These are phyloP conservation scores for Ptilorrhoa leucosticta DNA, from an alignment of 2,113 vertebrate genomes.

Conservation along the genomic window DNA sequence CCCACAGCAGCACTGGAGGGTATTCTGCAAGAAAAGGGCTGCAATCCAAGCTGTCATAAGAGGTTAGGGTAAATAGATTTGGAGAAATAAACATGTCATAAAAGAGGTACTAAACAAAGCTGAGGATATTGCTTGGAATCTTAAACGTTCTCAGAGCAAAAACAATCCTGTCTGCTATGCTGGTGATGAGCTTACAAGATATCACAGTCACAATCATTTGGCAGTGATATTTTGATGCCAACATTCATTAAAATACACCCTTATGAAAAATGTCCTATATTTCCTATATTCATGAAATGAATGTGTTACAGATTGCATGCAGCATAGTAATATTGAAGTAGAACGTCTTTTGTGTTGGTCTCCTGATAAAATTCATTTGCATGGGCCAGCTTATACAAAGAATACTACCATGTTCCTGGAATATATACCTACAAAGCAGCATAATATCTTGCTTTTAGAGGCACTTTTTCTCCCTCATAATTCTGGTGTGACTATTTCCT, in stretches of 20 bases:
- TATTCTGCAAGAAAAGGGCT: background rate
- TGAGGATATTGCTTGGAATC: background rate
- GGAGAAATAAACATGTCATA: background rate
- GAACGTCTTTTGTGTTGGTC: background rate
- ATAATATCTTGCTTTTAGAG: background rate
- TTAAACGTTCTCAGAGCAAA: background rate
- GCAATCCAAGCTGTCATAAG: background rate
- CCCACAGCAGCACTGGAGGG: background rate
- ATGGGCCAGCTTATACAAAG: background rate
- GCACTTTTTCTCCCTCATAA: background rate
- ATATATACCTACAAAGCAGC: background rate
- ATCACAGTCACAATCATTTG: background rate
- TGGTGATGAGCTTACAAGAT: background rate
- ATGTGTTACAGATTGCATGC: background rate
- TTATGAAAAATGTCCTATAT: background rate
- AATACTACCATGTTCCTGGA: background rate
- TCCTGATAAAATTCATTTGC: background rate
- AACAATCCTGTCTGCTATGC: background rate
- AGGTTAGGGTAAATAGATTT: background rate
- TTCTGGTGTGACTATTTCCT: background rate
- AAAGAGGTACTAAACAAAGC: background rate
- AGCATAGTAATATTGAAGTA: background rate
- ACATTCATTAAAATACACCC: background rate
- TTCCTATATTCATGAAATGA: background rate
- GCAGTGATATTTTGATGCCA: background rate